Base-by-base conservation (phyloP, 2,888 invertebrate species). In the Anodontia alba region DNA sequence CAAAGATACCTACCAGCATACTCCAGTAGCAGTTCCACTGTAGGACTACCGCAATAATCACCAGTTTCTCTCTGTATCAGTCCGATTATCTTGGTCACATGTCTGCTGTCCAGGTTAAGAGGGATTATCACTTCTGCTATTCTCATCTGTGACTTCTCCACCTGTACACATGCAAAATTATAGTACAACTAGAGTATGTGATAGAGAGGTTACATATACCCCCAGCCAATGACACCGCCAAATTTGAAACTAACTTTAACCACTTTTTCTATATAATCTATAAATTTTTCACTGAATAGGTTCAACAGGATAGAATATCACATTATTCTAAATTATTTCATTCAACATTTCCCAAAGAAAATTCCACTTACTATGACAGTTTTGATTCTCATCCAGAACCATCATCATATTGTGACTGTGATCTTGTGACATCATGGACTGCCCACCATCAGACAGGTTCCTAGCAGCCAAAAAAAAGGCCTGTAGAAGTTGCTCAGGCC, bases 1-100 rank as follows among this genome's bases (percentile, higher is more conserved):
- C n/a, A n/a, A n/a, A n/a, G n/a, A n/a, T n/a, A 29, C 68, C 77
- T 73, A 88, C 88, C 88, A 69, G 81, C 86, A 74, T 84, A 80
- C 36, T 88, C 88, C 67, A 88, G 75, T 12, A 84, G 31, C 1
- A 88, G 78, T 72, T 88, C 87, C 54, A 84, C 75, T 12, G 12
- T 57, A 5, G 51, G 31, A n/a, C 29, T 23, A 26, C 38, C 73
- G n/a, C n/a, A n/a, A n/a, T n/a, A n/a, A n/a, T n/a, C n/a, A 2
- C 57, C 57, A 1, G 31, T 23, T 10, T 76, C 70, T 23, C 84
- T 72, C 46, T 86, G 75, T 36, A 87, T 84, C 73, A 85, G 73
- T 0, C 88, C 88, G 68, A 77, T 84, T 8, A 88, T 43, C 23
- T 79, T 70, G 0, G 83, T 84, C 33, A 88, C 77, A 71, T 88